Evolutionary conservation across 2,113 vertebrate genomes (phyloP).

Genomic region (Entelurus aequoreus): DNA sequence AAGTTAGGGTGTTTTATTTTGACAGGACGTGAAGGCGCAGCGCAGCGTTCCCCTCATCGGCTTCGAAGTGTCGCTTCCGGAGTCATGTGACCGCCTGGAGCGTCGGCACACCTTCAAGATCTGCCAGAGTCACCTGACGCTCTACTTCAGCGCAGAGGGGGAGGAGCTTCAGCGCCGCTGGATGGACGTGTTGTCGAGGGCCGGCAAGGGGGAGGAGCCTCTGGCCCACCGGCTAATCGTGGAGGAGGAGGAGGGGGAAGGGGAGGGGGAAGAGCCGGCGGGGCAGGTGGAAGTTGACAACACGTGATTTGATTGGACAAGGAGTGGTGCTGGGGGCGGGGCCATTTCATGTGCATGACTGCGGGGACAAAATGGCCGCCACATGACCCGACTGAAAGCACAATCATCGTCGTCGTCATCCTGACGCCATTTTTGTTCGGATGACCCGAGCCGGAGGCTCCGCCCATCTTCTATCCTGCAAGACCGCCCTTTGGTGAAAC

Average conservation of each 20-base stretch:
- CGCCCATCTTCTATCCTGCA: too few relatives aligned
- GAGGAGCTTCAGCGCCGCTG: conserved; percentile 83
- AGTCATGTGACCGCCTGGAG: conserved; percentile 82
- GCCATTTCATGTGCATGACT: not conserved
- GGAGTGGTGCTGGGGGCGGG: not conserved
- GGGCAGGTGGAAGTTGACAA: conserved; percentile 45
- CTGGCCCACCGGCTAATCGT: conserved; percentile 65
- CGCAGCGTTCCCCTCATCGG: conserved; percentile 86
- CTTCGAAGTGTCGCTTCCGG: conserved; percentile 80
- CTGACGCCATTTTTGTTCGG: not conserved
- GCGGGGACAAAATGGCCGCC: too few relatives aligned
- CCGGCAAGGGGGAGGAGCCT: conserved; percentile 79
- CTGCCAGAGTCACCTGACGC: conserved; percentile 86
- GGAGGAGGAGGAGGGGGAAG: conserved; percentile 76
- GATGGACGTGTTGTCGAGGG: conserved; percentile 80
- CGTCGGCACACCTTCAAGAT: conserved; percentile 84
- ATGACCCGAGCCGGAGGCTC: not conserved
- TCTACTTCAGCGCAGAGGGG: conserved; percentile 85
- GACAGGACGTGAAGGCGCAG: conserved; percentile 87
- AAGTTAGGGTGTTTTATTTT: not conserved
- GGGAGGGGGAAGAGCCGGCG: conserved; percentile 60
- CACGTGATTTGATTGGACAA: conserved; percentile 60
- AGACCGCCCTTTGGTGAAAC: too few relatives aligned
- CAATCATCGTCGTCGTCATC: not conserved
- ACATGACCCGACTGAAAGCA: conserved; percentile 1